Conservation (phyloP, 2,113 vertebrate genomes). For the Cromileptes altivelis region DNA sequence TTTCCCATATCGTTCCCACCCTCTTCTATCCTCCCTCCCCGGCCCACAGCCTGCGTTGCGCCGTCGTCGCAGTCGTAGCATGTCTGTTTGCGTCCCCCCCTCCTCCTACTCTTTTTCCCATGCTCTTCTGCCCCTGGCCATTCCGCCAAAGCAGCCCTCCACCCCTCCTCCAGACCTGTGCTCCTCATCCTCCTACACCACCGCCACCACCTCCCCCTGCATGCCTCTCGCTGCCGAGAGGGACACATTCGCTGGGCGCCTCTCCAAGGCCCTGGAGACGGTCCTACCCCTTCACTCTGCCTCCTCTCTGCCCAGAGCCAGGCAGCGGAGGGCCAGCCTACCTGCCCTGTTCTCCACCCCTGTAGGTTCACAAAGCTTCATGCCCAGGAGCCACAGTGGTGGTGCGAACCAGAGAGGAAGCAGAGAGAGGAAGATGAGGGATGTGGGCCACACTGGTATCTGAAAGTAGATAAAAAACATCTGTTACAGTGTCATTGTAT, state of each 20-base stretch:
- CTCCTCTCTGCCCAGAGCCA: constrained; percentile 85
- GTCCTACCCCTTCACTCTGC: constrained; percentile 94
- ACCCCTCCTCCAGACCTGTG: constrained; percentile 90
- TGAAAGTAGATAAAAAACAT: constrained; percentile 22
- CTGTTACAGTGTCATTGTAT: background rate
- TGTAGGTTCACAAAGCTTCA: constrained; percentile 89
- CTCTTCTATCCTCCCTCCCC: constrained; percentile 45
- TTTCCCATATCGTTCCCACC: constrained; percentile 60
- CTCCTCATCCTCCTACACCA: constrained; percentile 87
- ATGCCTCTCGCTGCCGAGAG: constrained; percentile 86
- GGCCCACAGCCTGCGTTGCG: constrained; percentile 78
- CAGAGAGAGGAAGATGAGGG: constrained; percentile 40
- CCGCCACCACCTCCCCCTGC: constrained; percentile 76
- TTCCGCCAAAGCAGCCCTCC: constrained; percentile 85
- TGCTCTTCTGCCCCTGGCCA: constrained; percentile 78
- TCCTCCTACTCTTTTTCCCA: constrained; percentile 89
- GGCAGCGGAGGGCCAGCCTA: constrained; percentile 95
- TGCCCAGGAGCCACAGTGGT: constrained; percentile 72
- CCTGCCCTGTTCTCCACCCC: constrained; percentile 96
- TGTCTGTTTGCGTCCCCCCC: constrained; percentile 95
- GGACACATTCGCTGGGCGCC: constrained; percentile 95
- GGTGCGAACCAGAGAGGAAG: constrained; percentile 74
- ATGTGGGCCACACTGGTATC: constrained; percentile 23
- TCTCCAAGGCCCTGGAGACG: constrained; percentile 97
- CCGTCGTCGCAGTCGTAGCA: constrained; percentile 94